Percentiles rank a stretch among this genome's conserved stretches.
Evolutionary conservation across 1,140 invertebrate genomes (phyloP).

Genomic region (Yoshiicerus persimilis): DNA sequence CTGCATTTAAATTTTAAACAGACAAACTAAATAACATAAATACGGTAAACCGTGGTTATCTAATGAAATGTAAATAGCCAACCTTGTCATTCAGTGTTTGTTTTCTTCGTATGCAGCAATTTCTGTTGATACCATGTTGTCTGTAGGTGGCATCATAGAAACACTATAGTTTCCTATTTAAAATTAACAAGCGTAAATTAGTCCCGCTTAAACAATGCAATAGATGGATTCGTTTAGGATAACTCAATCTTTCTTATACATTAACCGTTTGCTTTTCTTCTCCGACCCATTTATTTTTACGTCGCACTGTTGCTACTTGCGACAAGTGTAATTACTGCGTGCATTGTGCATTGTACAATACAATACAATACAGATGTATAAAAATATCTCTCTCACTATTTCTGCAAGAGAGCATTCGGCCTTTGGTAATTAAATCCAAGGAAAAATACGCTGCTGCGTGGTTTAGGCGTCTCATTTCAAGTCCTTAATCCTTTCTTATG

Average conservation of each 20-base stretch:
- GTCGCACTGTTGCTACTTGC: no score
- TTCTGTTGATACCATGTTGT: background rate
- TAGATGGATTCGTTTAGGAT: background rate
- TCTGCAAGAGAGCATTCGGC: background rate
- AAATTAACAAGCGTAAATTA: background rate
- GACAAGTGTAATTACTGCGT: background rate
- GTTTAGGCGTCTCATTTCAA: background rate
- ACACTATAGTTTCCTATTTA: background rate
- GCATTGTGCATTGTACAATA: background rate
- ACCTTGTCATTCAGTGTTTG: background rate
- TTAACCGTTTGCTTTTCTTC: background rate
- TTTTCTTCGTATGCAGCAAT: background rate
- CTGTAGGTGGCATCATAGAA: background rate
- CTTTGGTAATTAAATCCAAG: background rate
- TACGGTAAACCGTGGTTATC: background rate
- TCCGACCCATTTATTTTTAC: background rate
- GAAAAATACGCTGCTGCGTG: background rate
- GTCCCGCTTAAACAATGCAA: background rate
- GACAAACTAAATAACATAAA: background rate
- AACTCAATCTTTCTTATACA: background rate
- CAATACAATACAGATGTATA: no score
- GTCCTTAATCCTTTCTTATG: background rate
- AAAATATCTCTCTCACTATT: background rate
- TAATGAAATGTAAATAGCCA: background rate
- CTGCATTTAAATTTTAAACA: background rate